Conservation (phyloP, 1,140 invertebrate species). For the Macrocentrus cingulum region DNA sequence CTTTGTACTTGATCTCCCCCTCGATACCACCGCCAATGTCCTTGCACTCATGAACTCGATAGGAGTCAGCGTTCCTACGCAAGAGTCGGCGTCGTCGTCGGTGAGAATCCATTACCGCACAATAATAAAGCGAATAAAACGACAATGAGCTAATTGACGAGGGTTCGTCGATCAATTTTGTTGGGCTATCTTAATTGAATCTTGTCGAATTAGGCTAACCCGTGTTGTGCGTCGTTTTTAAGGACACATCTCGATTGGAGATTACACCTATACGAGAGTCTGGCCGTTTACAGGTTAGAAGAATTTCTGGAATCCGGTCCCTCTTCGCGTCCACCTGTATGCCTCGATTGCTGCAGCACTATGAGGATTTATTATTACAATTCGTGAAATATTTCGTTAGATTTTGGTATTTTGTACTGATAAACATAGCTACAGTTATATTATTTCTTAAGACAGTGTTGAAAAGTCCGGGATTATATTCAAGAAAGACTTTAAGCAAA, state of each 20-base stretch:
- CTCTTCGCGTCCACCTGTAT: constrained; percentile 11
- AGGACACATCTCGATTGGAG: constrained; percentile 18
- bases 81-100: no score
- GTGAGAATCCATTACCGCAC: constrained; percentile 6
- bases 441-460: no score
- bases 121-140: constrained; percentile 4
- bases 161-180: constrained; percentile 17
- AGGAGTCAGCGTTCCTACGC: no score
- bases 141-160: constrained; percentile 6
- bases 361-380: no score
- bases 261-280: constrained; percentile 20
- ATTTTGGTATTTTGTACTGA: no score
- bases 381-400: no score
- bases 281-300: constrained; percentile 22
- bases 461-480: no score
- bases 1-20: constrained; percentile 32
- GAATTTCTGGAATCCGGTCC: constrained; percentile 23
- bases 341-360: no score
- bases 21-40: constrained; percentile 19
- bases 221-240: not conserved
- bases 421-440: no score
- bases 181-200: constrained; percentile 22
- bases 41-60: no score
- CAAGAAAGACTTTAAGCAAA: no score
- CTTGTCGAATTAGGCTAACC: constrained; percentile 11